Evolutionary conservation across 2,113 vertebrate genomes (phyloP), one percentile per base, ranked within the genome.

Genomic region (Donacobius atricapilla): DNA sequence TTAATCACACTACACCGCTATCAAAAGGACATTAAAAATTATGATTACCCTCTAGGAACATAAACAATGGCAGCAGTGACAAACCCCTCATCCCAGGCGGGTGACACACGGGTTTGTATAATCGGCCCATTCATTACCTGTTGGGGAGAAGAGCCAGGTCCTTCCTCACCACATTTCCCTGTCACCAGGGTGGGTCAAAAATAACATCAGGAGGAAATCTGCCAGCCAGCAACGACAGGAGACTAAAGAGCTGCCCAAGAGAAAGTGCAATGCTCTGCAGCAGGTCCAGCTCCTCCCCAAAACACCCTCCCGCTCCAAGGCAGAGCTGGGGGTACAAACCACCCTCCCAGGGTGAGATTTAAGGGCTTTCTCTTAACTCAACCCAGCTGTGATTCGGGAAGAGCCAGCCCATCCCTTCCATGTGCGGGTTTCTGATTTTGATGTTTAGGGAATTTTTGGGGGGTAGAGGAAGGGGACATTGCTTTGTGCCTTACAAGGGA

Each of bases 271-370:
- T 4, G 39, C 16, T 25, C 53, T 42, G 1, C 42, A 13, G 28
- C 25, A 51, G 53, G 25, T 6, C 63, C 63, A 45, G 47, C 37
- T 25, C 15, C 33, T 25, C 37, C 65, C 28, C 53, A 24, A 3
- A 25, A 5, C 31, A 22, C 10, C 24, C 24, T n/a, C n/a, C n/a
- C n/a, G n/a, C n/a, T n/a, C 50, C 1, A 4, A 21, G 45, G 25
- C 8, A 24, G 10, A 16, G 30, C 23, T 53, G 6, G 12, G 1
- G 15, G 7, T 1, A 4, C 33, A 31, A 37, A 35, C 0, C 1
- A 15, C 5, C 68, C 23, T 10, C 33, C 2, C 22, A 71, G 33
- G 13, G 4, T 2, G 4, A 17, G 5, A 19, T 47, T 44, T 16
- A 16, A 50, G 30, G 28, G 18, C 6, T 84, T 73, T 42, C 44